Evolutionary conservation across 2,888 invertebrate species (phyloP).

Genomic region (Galerucella calmariensis): DNA sequence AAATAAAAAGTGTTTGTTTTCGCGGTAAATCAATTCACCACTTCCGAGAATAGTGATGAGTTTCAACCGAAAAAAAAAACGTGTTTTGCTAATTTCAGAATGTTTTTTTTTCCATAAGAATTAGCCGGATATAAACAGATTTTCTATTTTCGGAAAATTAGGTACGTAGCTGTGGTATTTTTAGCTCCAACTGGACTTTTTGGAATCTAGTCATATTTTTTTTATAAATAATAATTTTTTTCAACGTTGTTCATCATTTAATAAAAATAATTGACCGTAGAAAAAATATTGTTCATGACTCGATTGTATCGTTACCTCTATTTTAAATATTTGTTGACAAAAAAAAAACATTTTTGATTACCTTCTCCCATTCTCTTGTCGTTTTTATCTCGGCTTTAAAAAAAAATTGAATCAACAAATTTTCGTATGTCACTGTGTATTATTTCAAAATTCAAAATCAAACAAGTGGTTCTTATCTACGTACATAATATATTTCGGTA

Average conservation of each 20-base stretch:
- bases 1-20: background rate
- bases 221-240: background rate
- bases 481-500: constrained; percentile 8
- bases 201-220: background rate
- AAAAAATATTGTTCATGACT: too few species aligned
- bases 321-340: too few species aligned
- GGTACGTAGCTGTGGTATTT: background rate
- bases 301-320: too few species aligned
- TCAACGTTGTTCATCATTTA: too few species aligned
- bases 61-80: background rate
- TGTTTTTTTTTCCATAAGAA: background rate
- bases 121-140: background rate
- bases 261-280: too few species aligned
- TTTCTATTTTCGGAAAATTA: constrained; percentile 4
- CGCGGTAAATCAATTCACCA: background rate
- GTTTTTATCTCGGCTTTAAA: background rate
- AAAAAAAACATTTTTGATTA: too few species aligned
- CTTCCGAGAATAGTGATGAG: background rate
- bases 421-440: background rate
- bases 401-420: background rate
- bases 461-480: constrained; percentile 31
- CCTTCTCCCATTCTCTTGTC: too few species aligned
- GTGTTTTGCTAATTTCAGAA: background rate
- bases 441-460: constrained; percentile 23
- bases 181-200: background rate